These are phyloP conservation scores for Pluvianellus socialis DNA, from an alignment of 2,113 vertebrate genomes.

Conservation along the genomic window DNA sequence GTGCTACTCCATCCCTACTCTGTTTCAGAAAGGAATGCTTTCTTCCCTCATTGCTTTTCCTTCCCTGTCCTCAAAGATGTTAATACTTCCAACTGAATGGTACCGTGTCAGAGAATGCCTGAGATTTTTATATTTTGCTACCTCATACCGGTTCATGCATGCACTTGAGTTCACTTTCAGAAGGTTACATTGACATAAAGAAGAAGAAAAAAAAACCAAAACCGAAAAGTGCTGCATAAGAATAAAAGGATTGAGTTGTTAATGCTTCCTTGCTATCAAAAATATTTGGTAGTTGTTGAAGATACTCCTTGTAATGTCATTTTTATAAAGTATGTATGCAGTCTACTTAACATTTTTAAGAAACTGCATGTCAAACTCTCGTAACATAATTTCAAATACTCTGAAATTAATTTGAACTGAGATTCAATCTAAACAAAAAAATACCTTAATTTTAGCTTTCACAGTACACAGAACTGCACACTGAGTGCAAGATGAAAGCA, in stretches of 20 bases:
- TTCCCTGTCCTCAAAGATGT: background rate
- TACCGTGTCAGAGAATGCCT: background rate
- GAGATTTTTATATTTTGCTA: background rate
- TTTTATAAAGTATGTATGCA: background rate
- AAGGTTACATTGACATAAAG: background rate
- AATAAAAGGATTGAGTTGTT: background rate
- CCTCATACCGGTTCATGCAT: background rate
- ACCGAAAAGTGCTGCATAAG: background rate
- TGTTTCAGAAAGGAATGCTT: background rate
- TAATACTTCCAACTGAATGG: background rate
- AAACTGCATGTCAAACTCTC: background rate
- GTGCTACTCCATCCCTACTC: background rate
- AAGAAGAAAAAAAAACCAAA: too few relatives aligned
- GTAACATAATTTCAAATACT: background rate
- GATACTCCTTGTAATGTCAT: background rate
- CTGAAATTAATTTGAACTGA: background rate
- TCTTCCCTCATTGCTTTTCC: background rate
- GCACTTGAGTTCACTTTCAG: constrained; percentile 20
- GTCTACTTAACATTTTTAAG: background rate
- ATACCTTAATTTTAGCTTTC: background rate
- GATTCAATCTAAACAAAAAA: background rate
- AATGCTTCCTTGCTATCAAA: background rate
- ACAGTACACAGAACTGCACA: background rate
- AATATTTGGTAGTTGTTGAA: background rate
- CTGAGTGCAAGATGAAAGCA: background rate